These are phyloP conservation scores for Spermophilus dauricus DNA, from an alignment of 2,113 vertebrate species.

Conservation along the genomic window DNA sequence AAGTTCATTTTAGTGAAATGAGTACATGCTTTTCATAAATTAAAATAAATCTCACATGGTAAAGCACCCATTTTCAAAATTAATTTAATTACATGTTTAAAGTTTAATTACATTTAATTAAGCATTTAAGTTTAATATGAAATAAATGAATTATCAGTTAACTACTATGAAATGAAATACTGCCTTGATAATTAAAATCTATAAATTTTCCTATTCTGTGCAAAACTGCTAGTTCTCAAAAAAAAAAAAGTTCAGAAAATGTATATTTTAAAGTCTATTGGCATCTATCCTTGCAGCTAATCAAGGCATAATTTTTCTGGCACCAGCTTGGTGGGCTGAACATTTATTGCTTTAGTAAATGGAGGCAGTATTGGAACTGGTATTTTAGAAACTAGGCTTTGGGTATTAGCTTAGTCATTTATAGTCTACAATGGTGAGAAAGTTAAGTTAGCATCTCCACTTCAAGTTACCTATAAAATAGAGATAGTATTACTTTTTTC, in stretches of 20 bases:
- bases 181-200: constrained; percentile 83
- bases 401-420: neutral
- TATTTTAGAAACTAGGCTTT: neutral
- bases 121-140: constrained; percentile 85
- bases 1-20: constrained; percentile 82
- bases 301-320: neutral
- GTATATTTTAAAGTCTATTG: neutral
- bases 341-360: neutral
- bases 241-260: constrained; percentile 47
- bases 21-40: constrained; percentile 82
- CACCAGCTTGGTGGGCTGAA: neutral
- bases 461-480: neutral
- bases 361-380: neutral
- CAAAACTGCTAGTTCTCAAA: constrained; percentile 60
- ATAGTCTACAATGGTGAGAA: neutral
- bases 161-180: constrained; percentile 78
- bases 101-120: constrained; percentile 86
- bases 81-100: constrained; percentile 86
- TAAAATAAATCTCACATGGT: constrained; percentile 82
- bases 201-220: constrained; percentile 79
- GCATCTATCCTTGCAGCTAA: neutral
- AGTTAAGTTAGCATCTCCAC: neutral
- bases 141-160: constrained; percentile 84
- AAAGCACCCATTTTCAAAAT: constrained; percentile 83
- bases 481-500: neutral